These are phyloP conservation scores for Leptoteleia sp. DNA, from an alignment of 1,140 invertebrate species.

Conservation along the genomic window DNA sequence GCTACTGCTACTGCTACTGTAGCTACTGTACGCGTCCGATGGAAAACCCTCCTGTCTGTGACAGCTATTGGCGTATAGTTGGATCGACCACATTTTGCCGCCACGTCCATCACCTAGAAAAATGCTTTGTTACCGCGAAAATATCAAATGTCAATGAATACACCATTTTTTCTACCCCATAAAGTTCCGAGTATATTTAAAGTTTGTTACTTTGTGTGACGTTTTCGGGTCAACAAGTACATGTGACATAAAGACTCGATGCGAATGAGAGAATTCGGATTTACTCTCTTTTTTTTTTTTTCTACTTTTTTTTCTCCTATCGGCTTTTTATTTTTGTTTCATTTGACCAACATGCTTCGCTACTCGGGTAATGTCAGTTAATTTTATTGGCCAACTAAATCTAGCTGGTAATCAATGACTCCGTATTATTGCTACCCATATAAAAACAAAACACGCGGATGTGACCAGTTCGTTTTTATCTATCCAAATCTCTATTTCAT, in stretches of 20 bases:
- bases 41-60: neutral
- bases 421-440: neutral
- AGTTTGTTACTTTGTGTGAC: conserved; percentile 10
- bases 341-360: neutral
- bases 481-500: conserved; percentile 8
- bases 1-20: no score
- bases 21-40: neutral
- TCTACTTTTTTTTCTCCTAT: neutral
- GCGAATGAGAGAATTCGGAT: neutral
- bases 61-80: conserved; percentile 2
- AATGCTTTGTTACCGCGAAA: no score
- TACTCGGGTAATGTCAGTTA: conserved; percentile 10
- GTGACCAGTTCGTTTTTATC: conserved; percentile 11
- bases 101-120: neutral
- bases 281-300: neutral
- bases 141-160: conserved; percentile 15
- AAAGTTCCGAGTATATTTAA: conserved; percentile 3
- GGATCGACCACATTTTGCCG: neutral
- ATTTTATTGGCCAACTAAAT: conserved; percentile 24
- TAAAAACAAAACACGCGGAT: conserved; percentile 20
- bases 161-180: neutral
- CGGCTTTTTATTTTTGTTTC: conserved; percentile 1
- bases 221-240: conserved; percentile 19
- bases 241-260: conserved; percentile 4
- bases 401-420: conserved; percentile 13